These are phyloP conservation scores for Tragelaphus eurycerus DNA, from an alignment of 2,797 vertebrate species.

Conservation along the genomic window DNA sequence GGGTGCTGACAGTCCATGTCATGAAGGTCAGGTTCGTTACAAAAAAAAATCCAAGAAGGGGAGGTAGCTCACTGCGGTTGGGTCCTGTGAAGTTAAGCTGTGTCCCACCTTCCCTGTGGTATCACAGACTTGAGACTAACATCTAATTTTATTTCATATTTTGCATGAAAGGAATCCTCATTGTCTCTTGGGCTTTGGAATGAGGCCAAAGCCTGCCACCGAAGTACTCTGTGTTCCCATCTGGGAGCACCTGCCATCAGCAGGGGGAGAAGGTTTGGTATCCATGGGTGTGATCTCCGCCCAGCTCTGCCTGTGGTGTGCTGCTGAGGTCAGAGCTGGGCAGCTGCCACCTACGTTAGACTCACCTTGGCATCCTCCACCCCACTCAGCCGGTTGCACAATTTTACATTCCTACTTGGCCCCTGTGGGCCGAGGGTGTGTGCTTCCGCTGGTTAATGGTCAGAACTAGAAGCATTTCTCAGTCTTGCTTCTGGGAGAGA, in stretches of 20 bases:
- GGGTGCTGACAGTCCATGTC: conserved; percentile 15
- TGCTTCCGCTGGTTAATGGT: neutral
- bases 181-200: neutral
- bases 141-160: neutral
- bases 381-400: neutral
- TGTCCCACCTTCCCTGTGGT: neutral
- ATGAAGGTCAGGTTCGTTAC: conserved; percentile 21
- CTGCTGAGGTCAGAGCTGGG: neutral
- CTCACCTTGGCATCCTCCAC: neutral
- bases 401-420: neutral
- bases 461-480: neutral
- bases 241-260: neutral
- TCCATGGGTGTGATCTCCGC: neutral
- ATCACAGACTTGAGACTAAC: neutral
- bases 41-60: neutral
- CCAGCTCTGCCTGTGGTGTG: neutral
- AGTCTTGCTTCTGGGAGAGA: neutral
- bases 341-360: neutral
- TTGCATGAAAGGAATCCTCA: neutral
- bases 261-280: neutral
- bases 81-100: neutral
- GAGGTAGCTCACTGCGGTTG: neutral
- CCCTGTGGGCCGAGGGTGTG: neutral
- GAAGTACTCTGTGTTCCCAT: neutral
- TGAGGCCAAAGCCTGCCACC: neutral